Evolutionary conservation across 2,113 vertebrate genomes (phyloP), one percentile per base, ranked within the genome.

Genomic region (Philantomba maxwellii): DNA sequence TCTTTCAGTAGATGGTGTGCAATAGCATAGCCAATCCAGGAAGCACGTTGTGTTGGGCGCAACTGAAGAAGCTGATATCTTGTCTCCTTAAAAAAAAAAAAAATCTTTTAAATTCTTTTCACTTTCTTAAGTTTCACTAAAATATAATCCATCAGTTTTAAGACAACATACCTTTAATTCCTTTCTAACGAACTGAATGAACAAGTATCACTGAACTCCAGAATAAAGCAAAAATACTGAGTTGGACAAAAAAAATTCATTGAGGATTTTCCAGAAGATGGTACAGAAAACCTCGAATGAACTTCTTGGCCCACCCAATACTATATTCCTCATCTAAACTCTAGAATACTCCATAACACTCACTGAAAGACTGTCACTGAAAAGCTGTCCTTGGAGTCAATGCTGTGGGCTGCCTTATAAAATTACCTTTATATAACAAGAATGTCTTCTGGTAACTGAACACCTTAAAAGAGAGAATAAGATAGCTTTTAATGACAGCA

Each of bases 1-100:
- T 99, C 99, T 98, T 98, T 99, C 26, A 99, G 83, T 90, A 99
- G 98, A 97, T 99, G 99, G 89, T 99, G 99, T 3, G 99, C 99
- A 94, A 99, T 98, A 57, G 99, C 99, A 98, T 99, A 99, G 43
- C 99, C 99, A 91, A 99, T 99, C 99, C 99, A 99, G 51, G 99
- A 99, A 96, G 99, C 98, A 0, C 98, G 97, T 14, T 99, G 99
- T 1, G 99, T 99, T 25, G 99, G 99, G 4, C 98, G 98, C 51
- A 99, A 97, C 60, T 99, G 99, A 96, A 99, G 98, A 60, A 99
- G 96, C 39, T 99, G 99, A 49, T 99, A 99, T 45, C 98, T 98
- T 66, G 99, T 99, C 90, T 99, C 99, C 99, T 99, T 98, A 14
- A 97, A 87, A 51, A 97, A 87, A 51, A 89, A 17, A 94, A 90